phyloP scores from a whole-genome alignment of 2,797 vertebrate species.

The Petrocephalus sullivani region DNA sequence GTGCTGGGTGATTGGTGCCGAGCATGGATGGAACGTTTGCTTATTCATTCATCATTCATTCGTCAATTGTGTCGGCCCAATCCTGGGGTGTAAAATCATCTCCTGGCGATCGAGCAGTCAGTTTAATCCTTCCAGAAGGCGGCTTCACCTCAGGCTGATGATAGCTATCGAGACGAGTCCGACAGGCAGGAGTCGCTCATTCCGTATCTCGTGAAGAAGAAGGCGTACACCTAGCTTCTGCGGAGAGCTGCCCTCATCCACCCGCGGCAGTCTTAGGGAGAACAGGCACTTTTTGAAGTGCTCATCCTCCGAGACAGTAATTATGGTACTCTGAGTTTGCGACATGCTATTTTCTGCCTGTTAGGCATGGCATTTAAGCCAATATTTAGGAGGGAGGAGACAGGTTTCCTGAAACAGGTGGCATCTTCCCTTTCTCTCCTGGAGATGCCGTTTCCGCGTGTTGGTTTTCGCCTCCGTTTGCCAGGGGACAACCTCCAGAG shows the following conservation, averaged over 20 bases:
- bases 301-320: conserved; percentile 29
- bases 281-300: conserved; percentile 24
- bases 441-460: not conserved
- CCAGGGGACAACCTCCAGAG: conserved; percentile 38
- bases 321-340: conserved; percentile 22
- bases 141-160: not conserved
- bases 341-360: conserved; percentile 24
- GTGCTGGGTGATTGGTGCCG: conserved; percentile 28
- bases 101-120: not conserved
- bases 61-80: conserved; percentile 8
- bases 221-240: not conserved
- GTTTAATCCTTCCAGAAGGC: not conserved
- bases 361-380: conserved; percentile 19
- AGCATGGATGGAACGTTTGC: not conserved
- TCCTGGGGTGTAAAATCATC: not conserved
- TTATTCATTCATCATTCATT: conserved; percentile 21
- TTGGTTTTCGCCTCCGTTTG: conserved; percentile 35
- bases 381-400: not conserved
- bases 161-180: not conserved
- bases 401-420: conserved; percentile 7
- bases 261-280: conserved; percentile 19
- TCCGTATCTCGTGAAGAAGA: not conserved
- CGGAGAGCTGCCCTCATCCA: not conserved
- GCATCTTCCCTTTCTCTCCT: not conserved
- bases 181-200: not conserved